Conservation (phyloP, 2,888 invertebrate genomes). For the Emmelina monodactyla region DNA sequence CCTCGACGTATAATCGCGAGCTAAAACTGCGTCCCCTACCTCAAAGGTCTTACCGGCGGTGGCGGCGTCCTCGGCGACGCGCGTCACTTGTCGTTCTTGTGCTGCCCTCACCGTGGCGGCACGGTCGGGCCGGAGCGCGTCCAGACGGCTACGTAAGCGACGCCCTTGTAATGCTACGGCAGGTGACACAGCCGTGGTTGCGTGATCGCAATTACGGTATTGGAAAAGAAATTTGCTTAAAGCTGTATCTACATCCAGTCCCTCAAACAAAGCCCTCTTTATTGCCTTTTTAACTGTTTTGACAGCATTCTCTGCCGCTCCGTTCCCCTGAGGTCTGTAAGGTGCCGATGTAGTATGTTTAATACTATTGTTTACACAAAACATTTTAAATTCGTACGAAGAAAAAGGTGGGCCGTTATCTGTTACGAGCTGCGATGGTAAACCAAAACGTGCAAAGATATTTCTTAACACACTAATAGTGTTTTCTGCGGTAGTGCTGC, state of each 20-base stretch:
- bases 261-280: slow-evolving; percentile 12
- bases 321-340: slow-evolving; percentile 12
- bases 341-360: slow-evolving; percentile 7
- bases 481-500: slow-evolving; percentile 4
- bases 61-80: too few relatives aligned
- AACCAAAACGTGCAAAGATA: slow-evolving; percentile 14
- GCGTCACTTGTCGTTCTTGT: not conserved
- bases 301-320: slow-evolving; percentile 17
- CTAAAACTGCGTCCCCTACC: slow-evolving; percentile 5
- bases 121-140: slow-evolving; percentile 11
- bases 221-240: slow-evolving; percentile 13
- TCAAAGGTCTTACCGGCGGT: not conserved
- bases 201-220: slow-evolving; percentile 15
- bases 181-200: slow-evolving; percentile 14
- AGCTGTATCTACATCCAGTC: slow-evolving; percentile 9
- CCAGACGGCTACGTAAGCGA: slow-evolving; percentile 14
- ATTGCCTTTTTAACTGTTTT: slow-evolving; percentile 15
- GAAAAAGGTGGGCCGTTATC: slow-evolving; percentile 13
- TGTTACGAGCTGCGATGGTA: slow-evolving; percentile 14
- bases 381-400: slow-evolving; percentile 9
- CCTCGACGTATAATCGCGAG: slow-evolving; percentile 3
- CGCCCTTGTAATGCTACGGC: slow-evolving; percentile 14
- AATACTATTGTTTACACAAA: slow-evolving; percentile 8
- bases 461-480: slow-evolving; percentile 11
- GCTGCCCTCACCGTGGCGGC: not conserved